A percentile compares a stretch with the other conserved stretches of the same genome.
These are phyloP conservation scores for Antigone vipio DNA, from an alignment of 2,113 vertebrate genomes.

Conservation along the genomic window DNA sequence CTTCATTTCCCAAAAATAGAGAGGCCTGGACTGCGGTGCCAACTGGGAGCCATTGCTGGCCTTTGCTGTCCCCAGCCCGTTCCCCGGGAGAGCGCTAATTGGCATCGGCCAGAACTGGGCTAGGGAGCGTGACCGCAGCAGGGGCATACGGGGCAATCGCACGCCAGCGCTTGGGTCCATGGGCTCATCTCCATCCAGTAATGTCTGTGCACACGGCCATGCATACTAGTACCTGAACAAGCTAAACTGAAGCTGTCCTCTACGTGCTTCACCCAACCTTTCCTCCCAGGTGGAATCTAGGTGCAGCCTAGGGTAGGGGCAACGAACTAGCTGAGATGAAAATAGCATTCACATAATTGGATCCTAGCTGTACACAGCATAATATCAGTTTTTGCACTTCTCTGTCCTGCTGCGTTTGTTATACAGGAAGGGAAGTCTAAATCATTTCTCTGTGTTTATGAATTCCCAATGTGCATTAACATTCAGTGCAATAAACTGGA, in stretches of 20 bases:
- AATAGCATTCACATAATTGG: not conserved
- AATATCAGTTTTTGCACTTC: not conserved
- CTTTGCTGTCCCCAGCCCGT: not conserved
- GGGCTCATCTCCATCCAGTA: not conserved
- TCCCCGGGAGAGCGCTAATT: rapidly evolving
- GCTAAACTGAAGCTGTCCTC: not conserved
- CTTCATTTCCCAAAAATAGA: not conserved
- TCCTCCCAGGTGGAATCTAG: not conserved
- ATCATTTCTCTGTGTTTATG: constrained; percentile 47
- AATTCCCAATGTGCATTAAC: constrained; percentile 58
- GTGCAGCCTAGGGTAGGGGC: not conserved
- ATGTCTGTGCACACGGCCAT: no score
- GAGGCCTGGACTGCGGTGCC: not conserved
- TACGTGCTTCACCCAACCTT: not conserved
- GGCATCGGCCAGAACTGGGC: not conserved
- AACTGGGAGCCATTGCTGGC: rapidly evolving
- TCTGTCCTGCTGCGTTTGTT: constrained; percentile 23
- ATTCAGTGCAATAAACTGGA: constrained; percentile 50
- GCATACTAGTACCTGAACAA: rapidly evolving
- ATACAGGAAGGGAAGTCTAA: constrained; percentile 34
- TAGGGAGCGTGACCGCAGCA: rapidly evolving
- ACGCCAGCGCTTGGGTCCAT: rapidly evolving
- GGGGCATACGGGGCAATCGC: no score
- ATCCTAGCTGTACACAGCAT: not conserved
- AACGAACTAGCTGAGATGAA: not conserved